phyloP scores from a whole-genome alignment of 2,113 vertebrate genomes.

The Lagopus leucura region DNA sequence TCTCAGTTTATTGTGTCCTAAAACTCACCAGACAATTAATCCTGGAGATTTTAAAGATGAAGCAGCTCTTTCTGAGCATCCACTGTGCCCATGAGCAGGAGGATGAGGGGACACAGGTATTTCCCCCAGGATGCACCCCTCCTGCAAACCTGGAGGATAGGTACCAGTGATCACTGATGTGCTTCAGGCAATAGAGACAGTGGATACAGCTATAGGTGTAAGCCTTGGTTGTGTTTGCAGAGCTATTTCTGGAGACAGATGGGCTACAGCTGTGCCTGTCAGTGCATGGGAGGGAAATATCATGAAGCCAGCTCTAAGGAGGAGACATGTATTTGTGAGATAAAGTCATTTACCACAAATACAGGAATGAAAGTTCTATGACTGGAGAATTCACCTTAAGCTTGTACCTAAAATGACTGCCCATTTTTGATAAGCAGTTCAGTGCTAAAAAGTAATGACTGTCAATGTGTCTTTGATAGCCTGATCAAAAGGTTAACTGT shows the following conservation, averaged over 20 bases:
- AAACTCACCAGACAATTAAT: background rate
- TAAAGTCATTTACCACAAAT: background rate
- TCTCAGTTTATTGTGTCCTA: background rate
- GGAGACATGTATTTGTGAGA: background rate
- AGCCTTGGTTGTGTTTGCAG: background rate
- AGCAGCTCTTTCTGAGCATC: background rate
- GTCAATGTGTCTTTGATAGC: background rate
- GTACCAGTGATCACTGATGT: background rate
- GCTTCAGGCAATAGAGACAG: background rate
- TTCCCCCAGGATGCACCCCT: background rate
- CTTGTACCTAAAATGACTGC: background rate
- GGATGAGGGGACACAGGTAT: background rate
- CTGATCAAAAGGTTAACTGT: background rate
- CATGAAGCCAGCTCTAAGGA: background rate
- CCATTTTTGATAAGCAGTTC: background rate
- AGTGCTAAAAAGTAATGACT: background rate
- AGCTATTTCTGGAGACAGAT: conserved; percentile 18
- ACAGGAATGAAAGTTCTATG: background rate
- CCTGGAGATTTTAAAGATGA: background rate
- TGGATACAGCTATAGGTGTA: background rate
- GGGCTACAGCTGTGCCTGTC: conserved; percentile 8
- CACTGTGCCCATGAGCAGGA: accelerated
- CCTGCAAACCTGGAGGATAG: background rate
- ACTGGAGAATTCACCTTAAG: background rate
- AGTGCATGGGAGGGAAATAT: background rate